Evolutionary conservation across 2,113 vertebrate species (phyloP).

Genomic region (Anolis sagrei): DNA sequence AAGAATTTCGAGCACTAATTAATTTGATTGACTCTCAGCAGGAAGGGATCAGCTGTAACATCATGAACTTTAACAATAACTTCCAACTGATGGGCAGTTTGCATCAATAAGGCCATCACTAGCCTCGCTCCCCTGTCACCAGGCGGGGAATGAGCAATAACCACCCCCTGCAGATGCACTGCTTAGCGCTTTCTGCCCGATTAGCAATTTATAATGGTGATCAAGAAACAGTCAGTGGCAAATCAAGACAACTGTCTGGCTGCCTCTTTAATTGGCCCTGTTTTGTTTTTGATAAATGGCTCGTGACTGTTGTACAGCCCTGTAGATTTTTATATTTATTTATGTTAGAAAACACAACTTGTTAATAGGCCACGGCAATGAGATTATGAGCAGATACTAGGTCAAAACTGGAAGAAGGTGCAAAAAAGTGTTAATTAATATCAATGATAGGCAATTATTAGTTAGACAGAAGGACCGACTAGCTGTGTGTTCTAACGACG

Average conservation of each 20-base stretch:
- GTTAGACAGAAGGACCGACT: conserved; percentile 99
- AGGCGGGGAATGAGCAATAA: conserved; percentile 88
- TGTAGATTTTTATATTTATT: conserved; percentile 74
- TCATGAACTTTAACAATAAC: conserved; percentile 88
- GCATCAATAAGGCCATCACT: conserved; percentile 90
- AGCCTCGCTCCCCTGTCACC: conserved; percentile 92
- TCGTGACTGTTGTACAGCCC: conserved; percentile 85
- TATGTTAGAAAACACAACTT: conserved; percentile 65
- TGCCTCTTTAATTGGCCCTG: conserved; percentile 98
- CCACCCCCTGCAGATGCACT: conserved; percentile 84
- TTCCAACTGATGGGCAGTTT: conserved; percentile 89
- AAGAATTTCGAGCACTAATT: conserved; percentile 89
- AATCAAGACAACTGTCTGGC: conserved; percentile 99
- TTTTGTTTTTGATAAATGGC: conserved; percentile 99
- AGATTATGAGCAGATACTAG: conserved; percentile 97
- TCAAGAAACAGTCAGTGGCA: conserved; percentile 98
- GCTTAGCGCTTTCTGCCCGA: conserved; percentile 94
- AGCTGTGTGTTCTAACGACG: conserved; percentile 97
- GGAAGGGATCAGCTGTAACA: conserved; percentile 87
- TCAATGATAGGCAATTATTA: conserved; percentile 99
- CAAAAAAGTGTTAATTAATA: conserved; percentile 99
- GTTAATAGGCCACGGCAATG: conserved; percentile 96
- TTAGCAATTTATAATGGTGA: conserved; percentile 99
- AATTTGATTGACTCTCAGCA: conserved; percentile 92
- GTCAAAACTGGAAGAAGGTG: conserved; percentile 95